Percentiles rank a stretch among this genome's conserved stretches.
Evolutionary conservation across 2,113 vertebrate species (phyloP).

Genomic region (Alligator sinensis): DNA sequence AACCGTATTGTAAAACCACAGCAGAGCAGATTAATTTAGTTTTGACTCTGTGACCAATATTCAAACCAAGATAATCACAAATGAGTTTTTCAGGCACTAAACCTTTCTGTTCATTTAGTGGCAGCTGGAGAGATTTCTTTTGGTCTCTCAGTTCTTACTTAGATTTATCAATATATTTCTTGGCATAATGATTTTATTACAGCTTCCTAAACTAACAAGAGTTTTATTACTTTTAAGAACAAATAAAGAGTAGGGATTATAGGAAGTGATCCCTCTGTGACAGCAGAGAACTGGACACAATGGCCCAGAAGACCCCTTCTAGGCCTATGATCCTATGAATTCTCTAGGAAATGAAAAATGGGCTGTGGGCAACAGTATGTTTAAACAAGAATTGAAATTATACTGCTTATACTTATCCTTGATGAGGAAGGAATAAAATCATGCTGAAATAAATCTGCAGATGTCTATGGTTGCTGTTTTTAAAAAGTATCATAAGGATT

Average conservation of each 20-base stretch:
- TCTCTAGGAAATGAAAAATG: background rate
- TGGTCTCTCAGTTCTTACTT: background rate
- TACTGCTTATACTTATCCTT: background rate
- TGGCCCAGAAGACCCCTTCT: too few relatives aligned
- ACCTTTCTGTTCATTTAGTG: background rate
- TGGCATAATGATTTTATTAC: background rate
- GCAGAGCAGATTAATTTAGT: background rate
- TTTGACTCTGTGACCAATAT: background rate
- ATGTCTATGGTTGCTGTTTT: accelerated
- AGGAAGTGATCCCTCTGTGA: too few relatives aligned
- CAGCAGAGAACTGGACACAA: too few relatives aligned
- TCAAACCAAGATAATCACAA: background rate
- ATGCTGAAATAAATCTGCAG: background rate
- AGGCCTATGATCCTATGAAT: too few relatives aligned
- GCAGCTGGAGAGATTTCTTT: background rate
- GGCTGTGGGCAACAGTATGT: background rate
- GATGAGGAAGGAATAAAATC: background rate
- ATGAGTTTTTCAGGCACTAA: background rate
- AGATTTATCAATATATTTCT: background rate
- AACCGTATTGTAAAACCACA: background rate
- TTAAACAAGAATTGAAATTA: background rate
- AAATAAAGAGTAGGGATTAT: background rate
- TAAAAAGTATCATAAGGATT: background rate
- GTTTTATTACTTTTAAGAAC: background rate
- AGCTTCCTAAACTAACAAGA: background rate